phyloP scores from a whole-genome alignment of 1,140 invertebrate genomes.

The Anadara kagoshimensis region DNA sequence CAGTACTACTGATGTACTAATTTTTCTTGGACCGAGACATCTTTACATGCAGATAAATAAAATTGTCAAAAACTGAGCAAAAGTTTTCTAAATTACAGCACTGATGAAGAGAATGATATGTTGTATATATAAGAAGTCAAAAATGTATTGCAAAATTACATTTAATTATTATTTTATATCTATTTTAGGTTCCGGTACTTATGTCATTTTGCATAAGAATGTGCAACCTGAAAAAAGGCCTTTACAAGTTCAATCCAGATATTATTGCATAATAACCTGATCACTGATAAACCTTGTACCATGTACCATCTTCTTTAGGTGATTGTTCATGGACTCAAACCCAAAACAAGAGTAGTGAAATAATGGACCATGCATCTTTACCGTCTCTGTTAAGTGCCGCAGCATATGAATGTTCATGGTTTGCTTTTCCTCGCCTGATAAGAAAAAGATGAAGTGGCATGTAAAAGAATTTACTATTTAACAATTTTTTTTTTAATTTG shows the following conservation, averaged over 20 bases:
- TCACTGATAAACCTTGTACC: slow-evolving; percentile 10
- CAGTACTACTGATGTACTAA: background rate
- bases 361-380: slow-evolving; percentile 8
- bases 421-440: background rate
- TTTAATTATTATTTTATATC: background rate
- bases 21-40: background rate
- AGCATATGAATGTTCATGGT: slow-evolving; percentile 17
- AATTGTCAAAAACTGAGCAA: no score
- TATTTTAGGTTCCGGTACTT: background rate
- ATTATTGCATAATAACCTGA: background rate
- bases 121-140: background rate
- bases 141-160: background rate
- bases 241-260: background rate
- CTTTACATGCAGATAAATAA: background rate
- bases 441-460: background rate
- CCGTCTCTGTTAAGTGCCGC: slow-evolving; percentile 2
- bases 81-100: no score
- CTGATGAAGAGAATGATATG: no score
- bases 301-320: slow-evolving; percentile 14
- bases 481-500: background rate
- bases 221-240: background rate
- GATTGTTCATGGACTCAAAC: slow-evolving; percentile 15
- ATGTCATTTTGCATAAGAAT: background rate
- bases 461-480: background rate
- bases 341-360: slow-evolving; percentile 14